These are phyloP conservation scores for Anneissia japonica DNA, from an alignment of 35 echinoderm and acorn worm species.

Conservation along the genomic window DNA sequence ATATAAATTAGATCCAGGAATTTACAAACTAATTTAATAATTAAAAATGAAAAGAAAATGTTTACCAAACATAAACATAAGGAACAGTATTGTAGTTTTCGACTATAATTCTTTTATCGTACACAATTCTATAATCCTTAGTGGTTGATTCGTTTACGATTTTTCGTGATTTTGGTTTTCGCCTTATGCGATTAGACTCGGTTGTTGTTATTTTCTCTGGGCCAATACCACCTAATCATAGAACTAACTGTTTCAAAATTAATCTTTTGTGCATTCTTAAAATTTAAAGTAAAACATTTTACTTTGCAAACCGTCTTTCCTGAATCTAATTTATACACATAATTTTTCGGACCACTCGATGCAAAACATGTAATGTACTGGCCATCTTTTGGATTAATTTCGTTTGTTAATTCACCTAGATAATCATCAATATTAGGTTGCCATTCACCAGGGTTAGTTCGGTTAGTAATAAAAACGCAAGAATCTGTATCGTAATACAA, in stretches of 20 bases:
- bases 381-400: not conserved
- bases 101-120: not conserved
- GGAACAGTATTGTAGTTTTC: not conserved
- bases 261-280: not conserved
- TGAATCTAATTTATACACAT: slow-evolving; percentile 9
- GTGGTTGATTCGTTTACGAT: not conserved
- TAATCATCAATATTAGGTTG: not conserved
- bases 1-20: too few relatives aligned
- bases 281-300: not conserved
- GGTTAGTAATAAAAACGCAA: not conserved
- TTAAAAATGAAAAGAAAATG: too few relatives aligned
- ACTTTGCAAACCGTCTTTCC: slow-evolving; percentile 12
- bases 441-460: not conserved
- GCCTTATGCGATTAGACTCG: not conserved
- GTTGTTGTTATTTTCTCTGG: not conserved
- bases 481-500: slow-evolving; percentile 32
- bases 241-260: slow-evolving; percentile 24
- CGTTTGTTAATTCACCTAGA: slow-evolving; percentile 34
- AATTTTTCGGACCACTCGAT: slow-evolving; percentile 21
- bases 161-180: not conserved
- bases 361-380: slow-evolving; percentile 9
- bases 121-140: not conserved
- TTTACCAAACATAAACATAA: not conserved
- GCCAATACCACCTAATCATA: not conserved
- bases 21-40: too few relatives aligned